Percentiles rank a stretch among this genome's conserved stretches.
These are phyloP conservation scores for Solenopsis fugax DNA, from an alignment of 1,140 invertebrate species.

Conservation along the genomic window DNA sequence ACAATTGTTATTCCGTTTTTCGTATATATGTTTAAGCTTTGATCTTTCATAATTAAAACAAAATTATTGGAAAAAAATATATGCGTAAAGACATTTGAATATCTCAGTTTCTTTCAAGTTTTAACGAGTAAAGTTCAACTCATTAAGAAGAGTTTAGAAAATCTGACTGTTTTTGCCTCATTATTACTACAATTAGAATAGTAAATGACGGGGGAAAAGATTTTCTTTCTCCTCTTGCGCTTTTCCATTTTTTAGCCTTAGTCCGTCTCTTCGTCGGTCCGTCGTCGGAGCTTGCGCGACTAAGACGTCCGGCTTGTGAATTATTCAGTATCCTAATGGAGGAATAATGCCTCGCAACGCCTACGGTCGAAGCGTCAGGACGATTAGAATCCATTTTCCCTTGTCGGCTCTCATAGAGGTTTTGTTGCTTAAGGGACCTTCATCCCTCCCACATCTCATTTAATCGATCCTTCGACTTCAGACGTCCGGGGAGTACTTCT, in stretches of 20 bases:
- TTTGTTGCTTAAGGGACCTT: slow-evolving; percentile 48
- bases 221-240: background rate
- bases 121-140: background rate
- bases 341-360: slow-evolving; percentile 61
- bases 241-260: background rate
- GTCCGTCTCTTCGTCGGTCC: background rate
- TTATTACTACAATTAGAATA: background rate
- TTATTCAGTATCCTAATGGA: slow-evolving; percentile 73
- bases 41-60: background rate
- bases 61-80: background rate
- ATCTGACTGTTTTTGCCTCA: background rate
- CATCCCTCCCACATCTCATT: slow-evolving; percentile 14
- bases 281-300: background rate
- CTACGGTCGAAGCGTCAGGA: slow-evolving; percentile 58
- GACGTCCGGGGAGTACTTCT: slow-evolving; percentile 28
- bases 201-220: background rate
- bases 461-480: slow-evolving; percentile 60
- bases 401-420: slow-evolving; percentile 30
- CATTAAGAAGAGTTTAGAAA: background rate
- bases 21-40: background rate
- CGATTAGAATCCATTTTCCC: slow-evolving; percentile 72
- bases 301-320: slow-evolving; percentile 67
- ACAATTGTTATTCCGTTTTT: background rate
- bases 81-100: background rate
- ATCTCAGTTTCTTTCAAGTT: background rate